Conservation (phyloP, 1,140 invertebrate genomes). For the Rhagoletis zephyria region DNA sequence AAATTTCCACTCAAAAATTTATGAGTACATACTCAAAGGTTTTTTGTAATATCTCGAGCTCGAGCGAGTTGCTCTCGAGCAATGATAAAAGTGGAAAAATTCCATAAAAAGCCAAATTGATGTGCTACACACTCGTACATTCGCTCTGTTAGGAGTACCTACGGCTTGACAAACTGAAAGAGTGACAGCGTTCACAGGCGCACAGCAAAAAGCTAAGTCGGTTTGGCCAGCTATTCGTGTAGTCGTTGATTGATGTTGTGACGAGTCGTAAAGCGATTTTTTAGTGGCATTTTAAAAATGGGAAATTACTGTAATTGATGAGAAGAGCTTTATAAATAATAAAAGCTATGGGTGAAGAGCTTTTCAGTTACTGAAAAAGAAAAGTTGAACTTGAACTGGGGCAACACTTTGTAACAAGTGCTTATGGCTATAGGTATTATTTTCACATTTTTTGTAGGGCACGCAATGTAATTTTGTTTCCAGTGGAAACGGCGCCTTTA, state of each 20-base stretch:
- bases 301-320: background rate
- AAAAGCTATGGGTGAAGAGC: background rate
- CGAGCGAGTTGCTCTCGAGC: background rate
- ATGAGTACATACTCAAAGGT: background rate
- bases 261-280: background rate
- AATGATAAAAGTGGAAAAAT: background rate
- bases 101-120: background rate
- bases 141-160: too few relatives aligned
- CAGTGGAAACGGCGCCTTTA: too few relatives aligned
- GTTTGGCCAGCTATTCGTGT: too few relatives aligned
- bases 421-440: too few relatives aligned
- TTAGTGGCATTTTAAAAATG: slow-evolving; percentile 8
- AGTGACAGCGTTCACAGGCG: too few relatives aligned
- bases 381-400: slow-evolving; percentile 1
- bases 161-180: too few relatives aligned
- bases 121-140: background rate
- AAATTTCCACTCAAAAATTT: background rate
- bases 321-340: slow-evolving; percentile 22
- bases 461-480: too few relatives aligned
- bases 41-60: background rate
- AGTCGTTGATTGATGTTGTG: background rate
- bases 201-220: too few relatives aligned
- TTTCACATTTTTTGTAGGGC: too few relatives aligned
- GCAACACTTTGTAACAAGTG: too few relatives aligned
- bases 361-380: background rate